Conservation (phyloP, 35 echinoderm and acorn worm species). For the Acanthaster planci region DNA sequence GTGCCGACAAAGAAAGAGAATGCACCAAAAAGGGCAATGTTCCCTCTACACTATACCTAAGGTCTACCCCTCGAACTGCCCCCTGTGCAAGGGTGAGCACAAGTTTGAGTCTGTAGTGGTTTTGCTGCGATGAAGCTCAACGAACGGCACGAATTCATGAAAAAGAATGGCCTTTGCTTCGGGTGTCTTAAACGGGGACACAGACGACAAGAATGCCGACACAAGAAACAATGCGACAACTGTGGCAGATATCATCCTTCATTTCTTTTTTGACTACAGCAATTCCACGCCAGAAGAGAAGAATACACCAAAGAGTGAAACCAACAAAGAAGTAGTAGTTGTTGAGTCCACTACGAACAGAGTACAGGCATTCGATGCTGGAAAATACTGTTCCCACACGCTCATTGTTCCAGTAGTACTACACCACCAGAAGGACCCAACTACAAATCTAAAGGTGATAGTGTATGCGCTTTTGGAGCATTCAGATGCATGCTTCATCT, state of each 20-base stretch:
- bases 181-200: constrained; percentile 7
- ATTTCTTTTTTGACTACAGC: background rate
- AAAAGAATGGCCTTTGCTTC: background rate
- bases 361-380: background rate
- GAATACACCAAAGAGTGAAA: background rate
- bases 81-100: background rate
- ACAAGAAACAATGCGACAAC: background rate
- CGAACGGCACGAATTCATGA: background rate
- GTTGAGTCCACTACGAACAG: background rate
- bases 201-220: background rate
- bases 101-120: background rate
- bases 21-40: background rate
- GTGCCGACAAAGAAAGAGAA: background rate
- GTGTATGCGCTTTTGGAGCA: constrained; percentile 39
- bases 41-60: background rate
- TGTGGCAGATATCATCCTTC: background rate
- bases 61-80: background rate
- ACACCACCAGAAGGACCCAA: background rate
- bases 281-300: background rate
- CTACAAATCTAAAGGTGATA: background rate
- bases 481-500: constrained; percentile 19
- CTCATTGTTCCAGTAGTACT: background rate
- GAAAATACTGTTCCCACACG: background rate
- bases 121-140: background rate
- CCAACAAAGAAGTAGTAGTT: background rate